Conservation (phyloP, 1,140 invertebrate genomes). For the Atta colombica region DNA sequence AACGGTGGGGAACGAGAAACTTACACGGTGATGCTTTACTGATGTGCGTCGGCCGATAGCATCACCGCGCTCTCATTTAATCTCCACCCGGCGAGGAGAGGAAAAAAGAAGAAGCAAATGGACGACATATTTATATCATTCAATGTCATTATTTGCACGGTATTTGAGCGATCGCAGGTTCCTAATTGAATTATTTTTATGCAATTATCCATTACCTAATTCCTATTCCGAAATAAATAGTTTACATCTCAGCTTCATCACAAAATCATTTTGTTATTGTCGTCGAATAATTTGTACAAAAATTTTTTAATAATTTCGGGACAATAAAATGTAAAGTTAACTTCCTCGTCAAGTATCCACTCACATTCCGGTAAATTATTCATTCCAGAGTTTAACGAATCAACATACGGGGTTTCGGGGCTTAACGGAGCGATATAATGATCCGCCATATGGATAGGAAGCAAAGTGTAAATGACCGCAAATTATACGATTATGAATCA, state of each 20-base stretch:
- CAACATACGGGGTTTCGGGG: background rate
- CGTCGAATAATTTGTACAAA: background rate
- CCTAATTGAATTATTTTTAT: slow-evolving; percentile 5
- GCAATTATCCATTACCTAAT: background rate
- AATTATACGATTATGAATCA: slow-evolving; percentile 64
- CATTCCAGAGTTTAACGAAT: background rate
- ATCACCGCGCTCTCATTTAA: slow-evolving; percentile 68
- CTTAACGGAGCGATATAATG: slow-evolving; percentile 70
- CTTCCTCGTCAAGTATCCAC: background rate
- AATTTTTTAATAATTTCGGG: background rate
- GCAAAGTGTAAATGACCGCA: slow-evolving; percentile 60
- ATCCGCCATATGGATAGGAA: slow-evolving; percentile 70
- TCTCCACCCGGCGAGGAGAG: slow-evolving; percentile 56
- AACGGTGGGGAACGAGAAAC: slow-evolving; percentile 35
- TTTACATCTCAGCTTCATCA: background rate
- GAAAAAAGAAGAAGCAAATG: slow-evolving; percentile 15
- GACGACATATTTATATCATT: background rate
- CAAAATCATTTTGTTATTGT: background rate
- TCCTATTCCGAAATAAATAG: background rate
- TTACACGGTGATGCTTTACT: slow-evolving; percentile 61
- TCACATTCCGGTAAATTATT: background rate
- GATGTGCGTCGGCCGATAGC: slow-evolving; percentile 63
- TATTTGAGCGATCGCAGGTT: background rate
- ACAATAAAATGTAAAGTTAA: background rate
- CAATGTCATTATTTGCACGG: slow-evolving; percentile 33